phyloP scores from a whole-genome alignment of 2,113 vertebrate species.

The Synchiropus splendidus region DNA sequence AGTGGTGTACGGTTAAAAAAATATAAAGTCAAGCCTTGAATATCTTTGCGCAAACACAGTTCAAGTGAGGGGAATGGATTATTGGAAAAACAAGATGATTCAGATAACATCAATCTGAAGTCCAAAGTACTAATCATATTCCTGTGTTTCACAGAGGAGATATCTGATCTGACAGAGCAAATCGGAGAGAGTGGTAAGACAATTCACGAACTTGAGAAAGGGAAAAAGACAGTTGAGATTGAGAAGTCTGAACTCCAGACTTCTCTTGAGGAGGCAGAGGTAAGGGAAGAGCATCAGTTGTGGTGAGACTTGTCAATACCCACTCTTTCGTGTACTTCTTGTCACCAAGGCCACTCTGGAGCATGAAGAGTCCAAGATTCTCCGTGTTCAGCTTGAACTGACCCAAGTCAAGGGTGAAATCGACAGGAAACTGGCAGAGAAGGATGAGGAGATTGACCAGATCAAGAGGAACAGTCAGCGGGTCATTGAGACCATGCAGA shows the following conservation, averaged over 20 bases:
- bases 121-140: too few species aligned
- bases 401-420: slow-evolving; percentile 55
- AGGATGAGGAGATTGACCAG: slow-evolving; percentile 61
- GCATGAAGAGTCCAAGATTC: slow-evolving; percentile 64
- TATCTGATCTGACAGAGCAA: slow-evolving; percentile 61
- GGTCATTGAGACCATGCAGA: slow-evolving; percentile 56
- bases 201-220: slow-evolving; percentile 65
- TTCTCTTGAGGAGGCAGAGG: slow-evolving; percentile 66
- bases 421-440: slow-evolving; percentile 55
- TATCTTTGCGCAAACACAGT: too few species aligned
- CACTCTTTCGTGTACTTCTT: neutral
- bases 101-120: too few species aligned
- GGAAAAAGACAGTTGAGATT: slow-evolving; percentile 51
- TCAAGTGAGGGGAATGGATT: too few species aligned
- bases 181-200: slow-evolving; percentile 63
- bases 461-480: slow-evolving; percentile 60
- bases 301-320: neutral
- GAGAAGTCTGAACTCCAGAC: slow-evolving; percentile 63
- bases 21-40: too few species aligned
- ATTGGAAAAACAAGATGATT: too few species aligned
- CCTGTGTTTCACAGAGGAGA: slow-evolving; percentile 50
- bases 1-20: too few species aligned
- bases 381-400: slow-evolving; percentile 57
- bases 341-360: slow-evolving; percentile 51
- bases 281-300: slow-evolving; percentile 13